Evolutionary conservation across 2,113 vertebrate genomes (phyloP), one percentile per base, ranked within the genome.

Genomic region (Merops nubicus): DNA sequence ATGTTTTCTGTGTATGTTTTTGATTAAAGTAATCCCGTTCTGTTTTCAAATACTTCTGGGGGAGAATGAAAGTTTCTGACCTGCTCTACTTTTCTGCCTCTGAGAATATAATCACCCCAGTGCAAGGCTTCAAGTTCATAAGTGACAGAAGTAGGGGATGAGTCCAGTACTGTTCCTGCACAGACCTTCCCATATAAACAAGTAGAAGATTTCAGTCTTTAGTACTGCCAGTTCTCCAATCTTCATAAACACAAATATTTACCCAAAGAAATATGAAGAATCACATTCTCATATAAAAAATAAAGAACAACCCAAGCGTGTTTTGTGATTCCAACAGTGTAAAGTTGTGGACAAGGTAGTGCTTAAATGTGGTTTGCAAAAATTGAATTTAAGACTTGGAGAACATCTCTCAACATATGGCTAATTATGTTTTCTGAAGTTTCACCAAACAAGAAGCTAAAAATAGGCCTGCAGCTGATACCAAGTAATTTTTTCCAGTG

Each of bases 381-480:
- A 93, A 87, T n/a, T 75, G 40, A 50, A 93, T 96, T 97, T 79
- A 97, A 68, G 42, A 96, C 3, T 17, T 89, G 85, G 83, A 93
- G 59, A 93, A 76, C 45, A 50, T 82, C 47, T 87, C 54, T 85
- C 26, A 89, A 65, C 79, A 95, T 75, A 92, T 62, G 92, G 91
- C 15, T 77, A 93, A 91, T 96, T 95, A 88, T 59, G 75, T 92
- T 96, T 97, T 93, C 85, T 93, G 89, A 97, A 89, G 91, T 80
- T 85, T 96, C 85, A 89, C 88, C 86, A 96, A 98, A 98, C 45
- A 97, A 93, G 76, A 70, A 88, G 89, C 94, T 96, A 94, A 96
- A 98, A 97, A 98, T 96, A 98, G 91, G 72, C 78, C 74, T 90
- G 53, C 56, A 97, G 85, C 85, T 94, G 96, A 94, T 93, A 91